Conservation (phyloP, 2,797 vertebrate genomes). For the Xenentodon cancila region DNA sequence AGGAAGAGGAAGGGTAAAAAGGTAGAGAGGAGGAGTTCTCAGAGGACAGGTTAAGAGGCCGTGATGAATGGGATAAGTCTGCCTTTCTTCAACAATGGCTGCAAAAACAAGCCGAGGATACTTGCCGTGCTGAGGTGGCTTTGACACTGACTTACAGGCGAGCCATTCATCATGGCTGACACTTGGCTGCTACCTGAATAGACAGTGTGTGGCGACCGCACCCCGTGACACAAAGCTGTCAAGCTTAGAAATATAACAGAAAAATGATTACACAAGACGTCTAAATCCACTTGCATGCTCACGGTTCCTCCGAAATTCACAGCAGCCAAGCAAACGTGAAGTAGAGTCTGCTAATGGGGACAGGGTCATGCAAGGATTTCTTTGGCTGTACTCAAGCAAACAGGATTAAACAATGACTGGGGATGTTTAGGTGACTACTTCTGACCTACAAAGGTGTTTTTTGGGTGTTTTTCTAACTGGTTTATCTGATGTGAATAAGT, state of each 20-base stretch:
- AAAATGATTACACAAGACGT: slow-evolving; percentile 22
- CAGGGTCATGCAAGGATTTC: no score
- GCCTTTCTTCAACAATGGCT: slow-evolving; percentile 67
- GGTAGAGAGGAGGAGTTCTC: slow-evolving; percentile 27
- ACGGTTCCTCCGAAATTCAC: background rate
- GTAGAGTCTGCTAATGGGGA: no score
- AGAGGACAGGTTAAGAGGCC: slow-evolving; percentile 13
- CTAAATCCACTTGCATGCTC: slow-evolving; percentile 9
- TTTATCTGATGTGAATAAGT: no score
- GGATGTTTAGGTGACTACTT: no score
- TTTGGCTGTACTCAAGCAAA: no score
- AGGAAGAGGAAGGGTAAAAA: slow-evolving; percentile 31
- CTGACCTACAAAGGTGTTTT: no score
- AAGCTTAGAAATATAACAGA: slow-evolving; percentile 41
- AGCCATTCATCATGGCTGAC: slow-evolving; percentile 69
- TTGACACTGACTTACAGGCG: slow-evolving; percentile 36
- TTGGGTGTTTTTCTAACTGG: no score
- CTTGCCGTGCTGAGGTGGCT: slow-evolving; percentile 16
- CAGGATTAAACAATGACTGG: no score
- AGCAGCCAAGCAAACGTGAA: no score
- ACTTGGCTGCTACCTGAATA: slow-evolving; percentile 64
- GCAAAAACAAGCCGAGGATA: slow-evolving; percentile 62
- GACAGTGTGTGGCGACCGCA: slow-evolving; percentile 45
- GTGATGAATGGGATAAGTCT: slow-evolving; percentile 79
- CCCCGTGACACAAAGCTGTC: slow-evolving; percentile 48